phyloP scores from a whole-genome alignment of 2,797 vertebrate genomes.

The Choloepus didactylus region DNA sequence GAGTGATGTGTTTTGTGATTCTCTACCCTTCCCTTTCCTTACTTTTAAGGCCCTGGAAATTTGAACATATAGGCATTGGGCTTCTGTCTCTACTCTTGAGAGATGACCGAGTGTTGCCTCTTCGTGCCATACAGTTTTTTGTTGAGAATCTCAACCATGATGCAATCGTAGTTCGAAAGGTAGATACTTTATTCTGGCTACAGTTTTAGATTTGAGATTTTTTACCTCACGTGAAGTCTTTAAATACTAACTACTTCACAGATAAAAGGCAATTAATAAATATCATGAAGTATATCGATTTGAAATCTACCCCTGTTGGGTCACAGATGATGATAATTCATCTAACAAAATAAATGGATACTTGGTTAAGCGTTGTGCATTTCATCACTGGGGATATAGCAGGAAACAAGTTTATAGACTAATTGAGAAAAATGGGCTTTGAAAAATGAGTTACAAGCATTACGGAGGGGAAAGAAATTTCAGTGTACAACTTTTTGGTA shows the following conservation, averaged over 20 bases:
- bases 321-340: neutral
- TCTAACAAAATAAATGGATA: neutral
- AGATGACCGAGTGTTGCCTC: conserved; percentile 94
- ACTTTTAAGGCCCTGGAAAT: conserved; percentile 95
- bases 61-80: conserved; percentile 97
- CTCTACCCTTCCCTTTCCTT: neutral
- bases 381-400: neutral
- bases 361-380: neutral
- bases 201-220: conserved; percentile 35
- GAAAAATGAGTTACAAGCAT: neutral
- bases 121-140: conserved; percentile 94
- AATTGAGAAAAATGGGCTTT: conserved; percentile 11
- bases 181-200: conserved; percentile 79
- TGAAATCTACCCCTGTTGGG: neutral
- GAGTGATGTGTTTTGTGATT: conserved; percentile 11
- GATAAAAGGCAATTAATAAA: neutral
- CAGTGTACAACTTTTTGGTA: neutral
- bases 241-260: conserved; percentile 29
- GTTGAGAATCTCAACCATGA: conserved; percentile 98
- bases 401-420: conserved; percentile 14
- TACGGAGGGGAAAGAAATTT: neutral
- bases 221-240: neutral
- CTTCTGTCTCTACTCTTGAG: conserved; percentile 96
- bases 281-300: conserved; percentile 6
- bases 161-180: conserved; percentile 98